Evolutionary conservation across 2,888 invertebrate species (phyloP).

Genomic region (Plagodis pulveraria): DNA sequence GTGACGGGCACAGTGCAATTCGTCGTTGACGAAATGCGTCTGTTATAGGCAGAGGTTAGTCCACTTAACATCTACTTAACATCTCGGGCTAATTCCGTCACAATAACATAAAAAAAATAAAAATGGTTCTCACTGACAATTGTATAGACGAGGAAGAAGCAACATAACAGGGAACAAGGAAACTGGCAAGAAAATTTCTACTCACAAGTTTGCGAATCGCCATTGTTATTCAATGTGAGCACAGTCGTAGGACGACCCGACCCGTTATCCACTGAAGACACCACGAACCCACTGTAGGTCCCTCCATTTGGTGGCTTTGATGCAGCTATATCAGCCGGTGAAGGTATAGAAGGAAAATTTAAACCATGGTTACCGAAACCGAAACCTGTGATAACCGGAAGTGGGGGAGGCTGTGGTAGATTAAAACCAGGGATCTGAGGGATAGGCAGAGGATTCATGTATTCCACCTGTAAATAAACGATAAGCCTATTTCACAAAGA

Average conservation of each 20-base stretch:
- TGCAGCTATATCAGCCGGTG: neutral
- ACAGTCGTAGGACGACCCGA: neutral
- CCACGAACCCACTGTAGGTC: neutral
- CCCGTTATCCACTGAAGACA: conserved; percentile 1
- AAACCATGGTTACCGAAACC: neutral
- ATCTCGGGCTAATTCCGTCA: too few relatives aligned
- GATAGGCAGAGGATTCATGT: conserved; percentile 6
- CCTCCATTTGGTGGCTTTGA: conserved; percentile 6
- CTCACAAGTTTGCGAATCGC: conserved; percentile 12
- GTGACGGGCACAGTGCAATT: too few relatives aligned
- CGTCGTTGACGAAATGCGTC: too few relatives aligned
- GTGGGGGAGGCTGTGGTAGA: conserved; percentile 11
- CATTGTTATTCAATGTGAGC: conserved; percentile 1
- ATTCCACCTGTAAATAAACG: conserved; percentile 26
- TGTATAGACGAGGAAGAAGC: too few relatives aligned
- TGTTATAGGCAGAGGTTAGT: too few relatives aligned
- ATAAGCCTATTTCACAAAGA: conserved; percentile 51
- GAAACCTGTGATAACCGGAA: neutral
- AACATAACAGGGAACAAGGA: too few relatives aligned
- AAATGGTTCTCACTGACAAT: too few relatives aligned
- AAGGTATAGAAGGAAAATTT: neutral
- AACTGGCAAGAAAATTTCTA: neutral
- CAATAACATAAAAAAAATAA: too few relatives aligned
- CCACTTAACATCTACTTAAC: too few relatives aligned
- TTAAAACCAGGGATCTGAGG: conserved; percentile 10